A percentile compares a stretch with the other conserved stretches of the same genome.
phyloP scores from a whole-genome alignment of 2,113 vertebrate genomes.

The Zosterops japonicus region DNA sequence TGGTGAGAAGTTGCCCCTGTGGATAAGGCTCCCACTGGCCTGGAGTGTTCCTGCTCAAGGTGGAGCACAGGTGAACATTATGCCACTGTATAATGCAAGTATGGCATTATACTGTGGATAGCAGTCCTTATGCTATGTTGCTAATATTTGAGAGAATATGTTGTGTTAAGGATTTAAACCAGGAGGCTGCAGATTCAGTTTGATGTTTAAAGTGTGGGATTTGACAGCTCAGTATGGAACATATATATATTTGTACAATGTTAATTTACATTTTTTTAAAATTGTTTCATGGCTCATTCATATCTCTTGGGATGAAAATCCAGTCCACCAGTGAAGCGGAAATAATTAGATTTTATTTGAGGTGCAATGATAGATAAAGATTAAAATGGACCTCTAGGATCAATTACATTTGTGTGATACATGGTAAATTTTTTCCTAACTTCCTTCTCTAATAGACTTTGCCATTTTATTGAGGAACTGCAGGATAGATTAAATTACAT shows the following conservation, averaged over 20 bases:
- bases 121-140: neutral
- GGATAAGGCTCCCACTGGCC: neutral
- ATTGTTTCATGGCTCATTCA: neutral
- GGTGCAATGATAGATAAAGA: neutral
- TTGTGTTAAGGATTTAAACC: neutral
- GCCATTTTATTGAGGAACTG: neutral
- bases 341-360: slow-evolving; percentile 17
- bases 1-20: neutral
- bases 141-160: neutral
- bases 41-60: neutral
- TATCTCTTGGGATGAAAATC: neutral
- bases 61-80: neutral
- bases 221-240: neutral
- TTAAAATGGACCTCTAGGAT: neutral
- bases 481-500: neutral
- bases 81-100: neutral
- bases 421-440: neutral
- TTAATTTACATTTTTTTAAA: neutral
- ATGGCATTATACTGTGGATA: fast-evolving
- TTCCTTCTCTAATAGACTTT: neutral
- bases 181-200: neutral
- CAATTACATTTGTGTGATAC: neutral
- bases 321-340: neutral
- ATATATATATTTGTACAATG: neutral
- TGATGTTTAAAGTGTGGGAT: neutral